These are phyloP conservation scores for Brachionus sp. DNA, from an alignment of 1,140 invertebrate species.

Conservation along the genomic window DNA sequence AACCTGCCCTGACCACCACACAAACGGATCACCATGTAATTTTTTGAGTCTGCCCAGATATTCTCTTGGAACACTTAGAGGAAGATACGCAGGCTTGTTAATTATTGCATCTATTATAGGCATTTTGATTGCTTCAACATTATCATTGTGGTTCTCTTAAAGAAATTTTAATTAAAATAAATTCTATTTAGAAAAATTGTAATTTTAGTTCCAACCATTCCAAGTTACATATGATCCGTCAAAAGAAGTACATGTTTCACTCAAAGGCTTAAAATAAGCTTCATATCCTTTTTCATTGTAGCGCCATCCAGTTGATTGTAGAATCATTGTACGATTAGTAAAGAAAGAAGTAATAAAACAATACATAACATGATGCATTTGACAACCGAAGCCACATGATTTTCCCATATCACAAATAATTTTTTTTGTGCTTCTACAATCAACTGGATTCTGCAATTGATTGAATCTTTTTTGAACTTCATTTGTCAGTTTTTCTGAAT, in stretches of 20 bases:
- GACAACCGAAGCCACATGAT: slow-evolving; percentile 91
- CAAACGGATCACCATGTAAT: slow-evolving; percentile 86
- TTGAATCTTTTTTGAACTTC: slow-evolving; percentile 76
- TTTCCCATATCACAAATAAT: slow-evolving; percentile 93
- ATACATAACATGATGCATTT: slow-evolving; percentile 93
- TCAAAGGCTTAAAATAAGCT: slow-evolving; percentile 85
- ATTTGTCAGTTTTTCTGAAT: slow-evolving; percentile 73
- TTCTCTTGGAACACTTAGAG: slow-evolving; percentile 87
- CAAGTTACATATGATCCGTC: slow-evolving; percentile 49
- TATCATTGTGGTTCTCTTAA: slow-evolving; percentile 55
- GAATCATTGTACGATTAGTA: slow-evolving; percentile 84
- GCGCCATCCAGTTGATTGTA: slow-evolving; percentile 90
- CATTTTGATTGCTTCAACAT: slow-evolving; percentile 72
- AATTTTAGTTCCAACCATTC: slow-evolving; percentile 49
- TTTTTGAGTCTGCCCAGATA: slow-evolving; percentile 67
- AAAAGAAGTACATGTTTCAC: slow-evolving; percentile 70
- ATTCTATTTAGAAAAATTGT: slow-evolving; percentile 36
- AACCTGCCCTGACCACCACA: slow-evolving; percentile 96
- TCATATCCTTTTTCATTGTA: slow-evolving; percentile 82
- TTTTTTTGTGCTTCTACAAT: slow-evolving; percentile 81
- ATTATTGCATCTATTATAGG: slow-evolving; percentile 90
- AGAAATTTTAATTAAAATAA: not conserved
- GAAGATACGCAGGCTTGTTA: slow-evolving; percentile 80
- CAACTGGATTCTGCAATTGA: slow-evolving; percentile 71
- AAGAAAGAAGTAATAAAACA: slow-evolving; percentile 94